Base-by-base conservation (phyloP, 2,797 vertebrate genomes). In the Sebastes diaconus region DNA sequence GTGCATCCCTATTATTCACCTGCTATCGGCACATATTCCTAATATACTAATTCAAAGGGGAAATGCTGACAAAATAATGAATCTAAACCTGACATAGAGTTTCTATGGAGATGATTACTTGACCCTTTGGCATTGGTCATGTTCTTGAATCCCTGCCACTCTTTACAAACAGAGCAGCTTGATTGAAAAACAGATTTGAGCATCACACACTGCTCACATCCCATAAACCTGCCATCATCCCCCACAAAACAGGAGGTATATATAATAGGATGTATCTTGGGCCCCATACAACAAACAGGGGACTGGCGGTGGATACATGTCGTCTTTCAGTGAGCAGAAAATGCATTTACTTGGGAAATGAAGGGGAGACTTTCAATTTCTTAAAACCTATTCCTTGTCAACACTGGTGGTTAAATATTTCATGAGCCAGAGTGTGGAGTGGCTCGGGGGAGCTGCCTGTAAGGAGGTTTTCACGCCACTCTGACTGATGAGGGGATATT, bases 321-420 rank as follows among this genome's bases (percentile, higher is more conserved):
- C 64, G 60, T 82, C 84, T 92, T 94, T 91, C 63, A 79, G 94
- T 85, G 84, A 94, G 87, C 92, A 95, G 94, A 91, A 94, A 94
- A 89, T 90, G 90, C 90, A 94, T 96, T 96, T 96, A 94, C 93
- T 96, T 91, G 88, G 85, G 88, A 95, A 95, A 92, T 75, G 94
- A 94, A 89, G 92, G 93, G 90, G 93, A 93, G 95, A 94, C 93
- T 96, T 96, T 95, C 95, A 94, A 90, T 97, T 96, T 95, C 94
- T 95, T 96, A 97, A 97, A 97, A 97, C 93, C 87, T 90, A 94
- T 96, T 97, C 94, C 96, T 96, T 96, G 96, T 97, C 96, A 97
- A 97, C 94, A 95, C 89, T 88, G 83, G 84, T 78, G 83, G 91
- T 94, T 97, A 95, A 97, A 98, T 97, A 98, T 97, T 97, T 97